phyloP scores from a whole-genome alignment of 2,113 vertebrate species.

The Pyrgilauda ruficollis region DNA sequence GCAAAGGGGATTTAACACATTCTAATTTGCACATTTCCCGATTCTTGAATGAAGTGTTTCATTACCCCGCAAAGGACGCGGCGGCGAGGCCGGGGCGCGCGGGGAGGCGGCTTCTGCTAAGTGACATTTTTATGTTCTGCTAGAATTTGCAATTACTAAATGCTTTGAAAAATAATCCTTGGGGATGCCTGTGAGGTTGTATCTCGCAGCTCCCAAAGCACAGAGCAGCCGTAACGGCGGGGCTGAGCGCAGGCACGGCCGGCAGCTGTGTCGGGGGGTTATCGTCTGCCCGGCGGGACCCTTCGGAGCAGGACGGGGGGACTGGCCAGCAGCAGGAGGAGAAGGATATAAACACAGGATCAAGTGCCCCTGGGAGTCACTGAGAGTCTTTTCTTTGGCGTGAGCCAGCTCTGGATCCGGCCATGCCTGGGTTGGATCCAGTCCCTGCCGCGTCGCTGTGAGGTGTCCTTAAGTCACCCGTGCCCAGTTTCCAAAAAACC shows the following conservation, averaged over 20 bases:
- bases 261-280: background rate
- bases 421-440: background rate
- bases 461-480: constrained; percentile 39
- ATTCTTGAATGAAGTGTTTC: constrained; percentile 32
- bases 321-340: background rate
- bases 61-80: background rate
- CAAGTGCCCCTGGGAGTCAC: background rate
- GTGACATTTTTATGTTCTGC: constrained; percentile 64
- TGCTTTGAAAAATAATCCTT: constrained; percentile 56
- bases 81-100: background rate
- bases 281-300: background rate
- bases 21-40: constrained; percentile 59
- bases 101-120: constrained; percentile 16
- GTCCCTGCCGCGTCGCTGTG: background rate
- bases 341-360: background rate
- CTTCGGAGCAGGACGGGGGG: rapidly evolving
- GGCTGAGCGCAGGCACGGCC: background rate
- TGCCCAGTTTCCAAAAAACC: background rate
- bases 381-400: background rate
- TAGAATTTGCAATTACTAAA: constrained; percentile 59
- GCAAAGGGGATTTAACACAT: constrained; percentile 60
- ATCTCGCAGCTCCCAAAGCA: constrained; percentile 18
- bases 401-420: background rate
- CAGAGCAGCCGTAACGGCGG: background rate
- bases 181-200: constrained; percentile 26